Percentiles rank a stretch among this genome's conserved stretches.
phyloP scores from a whole-genome alignment of 2,888 invertebrate genomes.

The Cheilosia urbana region DNA sequence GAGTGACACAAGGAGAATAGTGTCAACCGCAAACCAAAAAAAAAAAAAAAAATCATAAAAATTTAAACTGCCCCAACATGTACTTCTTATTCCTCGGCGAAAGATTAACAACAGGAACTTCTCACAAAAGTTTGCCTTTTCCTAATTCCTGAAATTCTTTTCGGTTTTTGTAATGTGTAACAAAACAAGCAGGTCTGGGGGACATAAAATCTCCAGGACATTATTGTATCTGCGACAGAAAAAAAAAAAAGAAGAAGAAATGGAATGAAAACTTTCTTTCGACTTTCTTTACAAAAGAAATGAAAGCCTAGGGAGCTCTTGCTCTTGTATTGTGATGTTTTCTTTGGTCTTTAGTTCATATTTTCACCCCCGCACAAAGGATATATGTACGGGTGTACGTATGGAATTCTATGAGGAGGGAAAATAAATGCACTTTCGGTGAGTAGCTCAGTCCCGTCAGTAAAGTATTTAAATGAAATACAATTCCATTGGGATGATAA shows the following conservation, averaged over 20 bases:
- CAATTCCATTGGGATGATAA: slow-evolving; percentile 29
- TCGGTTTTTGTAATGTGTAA: slow-evolving; percentile 19
- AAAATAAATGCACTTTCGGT: slow-evolving; percentile 50
- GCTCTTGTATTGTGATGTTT: slow-evolving; percentile 33
- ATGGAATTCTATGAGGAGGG: background rate
- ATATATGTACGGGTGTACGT: background rate
- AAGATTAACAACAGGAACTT: slow-evolving; percentile 36
- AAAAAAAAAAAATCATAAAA: background rate
- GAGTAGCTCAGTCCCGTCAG: slow-evolving; percentile 22
- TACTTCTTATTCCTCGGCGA: slow-evolving; percentile 12
- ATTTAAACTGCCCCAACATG: background rate
- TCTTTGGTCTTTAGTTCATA: slow-evolving; percentile 31
- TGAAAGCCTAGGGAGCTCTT: slow-evolving; percentile 63
- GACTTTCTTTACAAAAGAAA: slow-evolving; percentile 53
- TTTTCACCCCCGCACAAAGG: background rate
- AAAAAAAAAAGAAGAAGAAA: background rate
- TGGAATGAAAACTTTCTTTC: slow-evolving; percentile 50
- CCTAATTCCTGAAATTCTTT: slow-evolving; percentile 27
- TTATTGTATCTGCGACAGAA: slow-evolving; percentile 32
- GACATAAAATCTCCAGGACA: slow-evolving; percentile 46
- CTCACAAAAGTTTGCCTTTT: slow-evolving; percentile 36
- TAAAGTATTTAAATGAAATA: slow-evolving; percentile 23
- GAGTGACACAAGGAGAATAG: background rate
- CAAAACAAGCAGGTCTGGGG: slow-evolving; percentile 41
- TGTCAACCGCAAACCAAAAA: background rate